Percentiles rank a stretch among this genome's conserved stretches.
phyloP scores from a whole-genome alignment of 1,140 invertebrate genomes.

The Tribolium castaneum region DNA sequence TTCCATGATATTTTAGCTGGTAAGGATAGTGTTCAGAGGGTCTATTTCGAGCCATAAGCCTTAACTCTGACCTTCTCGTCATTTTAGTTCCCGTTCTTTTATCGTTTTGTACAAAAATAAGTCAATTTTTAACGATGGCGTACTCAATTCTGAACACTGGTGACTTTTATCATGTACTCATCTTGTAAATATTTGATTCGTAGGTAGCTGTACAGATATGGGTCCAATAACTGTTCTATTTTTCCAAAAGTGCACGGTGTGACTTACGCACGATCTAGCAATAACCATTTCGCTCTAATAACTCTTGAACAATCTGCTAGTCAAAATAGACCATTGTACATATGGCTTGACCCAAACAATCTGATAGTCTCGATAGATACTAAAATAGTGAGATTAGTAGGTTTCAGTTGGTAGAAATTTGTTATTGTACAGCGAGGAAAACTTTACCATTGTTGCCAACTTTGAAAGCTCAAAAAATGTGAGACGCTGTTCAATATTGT shows the following conservation, averaged over 20 bases:
- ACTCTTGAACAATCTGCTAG: slow-evolving; percentile 18
- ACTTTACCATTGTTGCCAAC: slow-evolving; percentile 33
- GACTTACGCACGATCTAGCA: slow-evolving; percentile 39
- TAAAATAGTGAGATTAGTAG: slow-evolving; percentile 36
- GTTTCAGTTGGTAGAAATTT: slow-evolving; percentile 23
- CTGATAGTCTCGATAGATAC: neutral
- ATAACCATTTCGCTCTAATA: slow-evolving; percentile 18
- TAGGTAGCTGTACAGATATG: slow-evolving; percentile 45
- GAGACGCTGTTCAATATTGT: slow-evolving; percentile 30
- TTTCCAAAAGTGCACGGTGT: slow-evolving; percentile 43
- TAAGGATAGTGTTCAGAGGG: slow-evolving; percentile 21
- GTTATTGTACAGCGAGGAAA: slow-evolving; percentile 21
- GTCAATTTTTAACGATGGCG: slow-evolving; percentile 28
- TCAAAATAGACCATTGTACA: neutral
- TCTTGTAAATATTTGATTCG: slow-evolving; percentile 34
- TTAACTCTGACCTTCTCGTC: slow-evolving; percentile 30
- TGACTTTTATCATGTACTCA: slow-evolving; percentile 26
- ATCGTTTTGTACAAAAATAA: slow-evolving; percentile 33
- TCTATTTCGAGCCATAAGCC: slow-evolving; percentile 23
- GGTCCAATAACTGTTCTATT: slow-evolving; percentile 50
- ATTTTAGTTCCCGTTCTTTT: neutral
- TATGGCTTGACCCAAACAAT: slow-evolving; percentile 30
- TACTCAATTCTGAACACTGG: slow-evolving; percentile 37
- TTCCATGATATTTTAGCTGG: slow-evolving; percentile 4
- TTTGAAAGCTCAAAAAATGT: slow-evolving; percentile 8